A percentile compares a stretch with the other conserved stretches of the same genome.
These are phyloP conservation scores for Cheirogaleus major DNA, from an alignment of 2,797 vertebrate species.

Conservation along the genomic window DNA sequence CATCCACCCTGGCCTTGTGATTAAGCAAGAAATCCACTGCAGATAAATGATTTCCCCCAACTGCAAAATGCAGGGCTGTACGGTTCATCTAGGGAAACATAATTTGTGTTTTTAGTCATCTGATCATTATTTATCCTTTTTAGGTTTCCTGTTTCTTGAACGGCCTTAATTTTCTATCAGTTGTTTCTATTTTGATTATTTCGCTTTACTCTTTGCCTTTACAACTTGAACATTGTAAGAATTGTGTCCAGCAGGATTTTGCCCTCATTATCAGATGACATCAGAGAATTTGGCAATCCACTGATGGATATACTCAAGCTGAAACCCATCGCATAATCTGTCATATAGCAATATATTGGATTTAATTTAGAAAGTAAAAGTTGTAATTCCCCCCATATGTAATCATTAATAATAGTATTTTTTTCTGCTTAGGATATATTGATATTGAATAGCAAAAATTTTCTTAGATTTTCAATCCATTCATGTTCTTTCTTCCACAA, in stretches of 20 bases:
- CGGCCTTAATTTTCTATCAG: background rate
- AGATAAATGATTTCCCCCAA: constrained; percentile 88
- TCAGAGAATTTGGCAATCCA: background rate
- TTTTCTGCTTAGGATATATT: background rate
- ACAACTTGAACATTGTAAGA: background rate
- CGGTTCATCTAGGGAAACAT: constrained; percentile 87
- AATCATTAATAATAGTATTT: constrained; percentile 1
- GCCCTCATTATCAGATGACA: background rate
- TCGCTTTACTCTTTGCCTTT: background rate
- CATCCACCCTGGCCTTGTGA: constrained; percentile 92
- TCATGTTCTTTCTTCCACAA: background rate
- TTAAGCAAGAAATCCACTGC: constrained; percentile 90
- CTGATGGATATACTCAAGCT: background rate
- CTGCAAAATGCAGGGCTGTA: constrained; percentile 94
- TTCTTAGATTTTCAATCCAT: background rate
- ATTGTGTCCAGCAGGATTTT: background rate
- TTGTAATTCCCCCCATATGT: background rate
- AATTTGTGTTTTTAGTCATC: constrained; percentile 35
- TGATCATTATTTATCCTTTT: background rate
- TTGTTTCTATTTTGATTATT: constrained; percentile 10
- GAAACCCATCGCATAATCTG: background rate
- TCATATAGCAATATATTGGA: background rate
- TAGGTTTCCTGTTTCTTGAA: background rate
- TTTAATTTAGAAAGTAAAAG: background rate
- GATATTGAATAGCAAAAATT: background rate